Evolutionary conservation across 2,113 vertebrate species (phyloP).

Genomic region (Pelecanus crispus): DNA sequence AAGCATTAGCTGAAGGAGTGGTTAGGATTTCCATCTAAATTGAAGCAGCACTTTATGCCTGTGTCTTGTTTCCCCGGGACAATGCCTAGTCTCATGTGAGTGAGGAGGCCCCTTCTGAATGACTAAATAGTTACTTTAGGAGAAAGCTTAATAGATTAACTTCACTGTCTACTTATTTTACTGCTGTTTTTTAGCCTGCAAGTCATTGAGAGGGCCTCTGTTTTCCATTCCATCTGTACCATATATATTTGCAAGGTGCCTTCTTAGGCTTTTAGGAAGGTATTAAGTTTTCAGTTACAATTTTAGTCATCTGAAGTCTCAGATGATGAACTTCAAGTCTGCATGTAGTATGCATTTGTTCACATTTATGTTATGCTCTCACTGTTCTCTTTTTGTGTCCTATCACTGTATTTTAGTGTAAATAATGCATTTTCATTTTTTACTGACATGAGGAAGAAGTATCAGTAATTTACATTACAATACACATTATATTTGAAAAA

Average conservation of each 20-base stretch:
- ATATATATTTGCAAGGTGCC: not conserved
- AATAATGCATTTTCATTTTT: not conserved
- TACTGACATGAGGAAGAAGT: not conserved
- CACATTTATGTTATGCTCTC: not conserved
- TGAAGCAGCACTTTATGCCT: not conserved
- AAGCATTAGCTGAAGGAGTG: not conserved
- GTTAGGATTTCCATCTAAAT: not conserved
- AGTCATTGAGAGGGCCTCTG: not conserved
- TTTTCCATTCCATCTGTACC: not conserved
- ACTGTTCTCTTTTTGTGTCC: not conserved
- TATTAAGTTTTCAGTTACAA: not conserved
- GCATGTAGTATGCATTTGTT: fast-evolving
- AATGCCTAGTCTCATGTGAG: not conserved
- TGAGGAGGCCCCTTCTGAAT: not conserved
- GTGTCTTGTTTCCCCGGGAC: not conserved
- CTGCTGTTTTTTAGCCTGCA: not conserved
- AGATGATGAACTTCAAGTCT: not conserved
- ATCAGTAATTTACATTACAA: not conserved
- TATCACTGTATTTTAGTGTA: not conserved
- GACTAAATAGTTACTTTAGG: not conserved
- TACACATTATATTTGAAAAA: not conserved
- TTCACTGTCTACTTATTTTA: not conserved
- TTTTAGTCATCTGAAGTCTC: not conserved
- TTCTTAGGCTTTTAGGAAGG: not conserved
- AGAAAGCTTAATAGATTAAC: not conserved